Evolutionary conservation across 2,113 vertebrate species (phyloP).

Genomic region (Macrotus californicus): DNA sequence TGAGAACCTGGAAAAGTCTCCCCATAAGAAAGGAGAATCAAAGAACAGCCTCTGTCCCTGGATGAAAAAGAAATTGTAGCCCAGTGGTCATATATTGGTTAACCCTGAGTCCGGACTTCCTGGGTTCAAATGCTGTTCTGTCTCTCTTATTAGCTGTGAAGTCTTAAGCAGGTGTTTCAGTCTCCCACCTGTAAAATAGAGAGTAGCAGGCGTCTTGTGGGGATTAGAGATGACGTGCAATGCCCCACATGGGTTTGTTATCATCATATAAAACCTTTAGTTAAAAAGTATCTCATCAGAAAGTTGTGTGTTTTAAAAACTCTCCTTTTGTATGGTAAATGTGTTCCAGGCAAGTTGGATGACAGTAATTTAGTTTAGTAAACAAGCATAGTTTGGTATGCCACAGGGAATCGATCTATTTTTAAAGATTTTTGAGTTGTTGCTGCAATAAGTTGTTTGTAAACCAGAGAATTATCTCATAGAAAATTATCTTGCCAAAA

Average conservation of each 20-base stretch:
- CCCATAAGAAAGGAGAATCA: neutral
- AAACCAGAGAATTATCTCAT: slow-evolving; percentile 6
- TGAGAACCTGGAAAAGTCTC: neutral
- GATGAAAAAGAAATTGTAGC: neutral
- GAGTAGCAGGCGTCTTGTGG: neutral
- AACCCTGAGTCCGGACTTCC: neutral
- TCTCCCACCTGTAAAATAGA: neutral
- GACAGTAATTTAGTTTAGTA: neutral
- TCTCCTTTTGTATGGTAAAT: neutral
- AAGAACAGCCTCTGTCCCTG: neutral
- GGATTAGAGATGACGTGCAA: neutral
- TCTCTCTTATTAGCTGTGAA: neutral
- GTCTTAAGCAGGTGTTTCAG: neutral
- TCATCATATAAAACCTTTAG: neutral
- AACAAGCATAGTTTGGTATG: neutral
- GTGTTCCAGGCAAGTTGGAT: neutral
- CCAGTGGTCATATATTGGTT: neutral
- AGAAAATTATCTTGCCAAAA: neutral
- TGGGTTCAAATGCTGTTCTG: neutral
- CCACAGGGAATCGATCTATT: neutral
- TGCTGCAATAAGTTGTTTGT: neutral
- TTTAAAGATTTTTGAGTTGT: neutral
- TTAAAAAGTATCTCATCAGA: neutral
- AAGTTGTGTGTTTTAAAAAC: neutral
- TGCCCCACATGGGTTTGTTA: neutral